These are phyloP conservation scores for Cepphus grylle DNA, from an alignment of 2,113 vertebrate genomes.

Conservation along the genomic window DNA sequence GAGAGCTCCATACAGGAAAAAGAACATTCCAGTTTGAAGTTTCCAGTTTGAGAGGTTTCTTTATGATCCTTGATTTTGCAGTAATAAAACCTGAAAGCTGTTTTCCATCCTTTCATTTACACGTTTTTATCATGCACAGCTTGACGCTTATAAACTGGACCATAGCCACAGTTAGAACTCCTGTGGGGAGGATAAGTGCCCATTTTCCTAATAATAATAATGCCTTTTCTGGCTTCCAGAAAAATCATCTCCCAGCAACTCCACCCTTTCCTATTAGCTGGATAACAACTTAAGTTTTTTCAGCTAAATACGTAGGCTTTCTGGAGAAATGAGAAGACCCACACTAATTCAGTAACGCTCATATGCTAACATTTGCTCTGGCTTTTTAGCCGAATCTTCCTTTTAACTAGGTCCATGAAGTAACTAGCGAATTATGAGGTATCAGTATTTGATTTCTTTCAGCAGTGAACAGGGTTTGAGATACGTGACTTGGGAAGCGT, in stretches of 20 bases:
- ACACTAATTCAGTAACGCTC: not conserved
- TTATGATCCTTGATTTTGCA: conserved; percentile 26
- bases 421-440: not conserved
- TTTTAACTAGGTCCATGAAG: not conserved
- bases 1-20: not conserved
- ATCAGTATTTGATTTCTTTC: not conserved
- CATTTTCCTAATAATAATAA: conserved; percentile 33
- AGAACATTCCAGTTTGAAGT: not conserved
- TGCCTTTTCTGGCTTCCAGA: conserved; percentile 13
- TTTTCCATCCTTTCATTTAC: conserved; percentile 50
- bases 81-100: conserved; percentile 27
- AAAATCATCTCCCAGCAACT: conserved; percentile 23
- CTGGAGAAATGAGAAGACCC: not conserved
- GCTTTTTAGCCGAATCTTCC: not conserved
- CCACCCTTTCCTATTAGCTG: not conserved
- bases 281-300: not conserved
- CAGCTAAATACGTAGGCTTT: not conserved
- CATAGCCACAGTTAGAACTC: conserved; percentile 24
- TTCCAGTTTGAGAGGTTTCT: not conserved
- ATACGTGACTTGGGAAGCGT: not conserved
- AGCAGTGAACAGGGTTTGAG: not conserved
- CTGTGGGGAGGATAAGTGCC: not conserved
- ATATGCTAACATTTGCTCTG: not conserved
- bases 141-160: conserved; percentile 3
- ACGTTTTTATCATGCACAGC: conserved; percentile 8